phyloP scores from a whole-genome alignment of 2,113 vertebrate species.

The Aegotheles bennettii region DNA sequence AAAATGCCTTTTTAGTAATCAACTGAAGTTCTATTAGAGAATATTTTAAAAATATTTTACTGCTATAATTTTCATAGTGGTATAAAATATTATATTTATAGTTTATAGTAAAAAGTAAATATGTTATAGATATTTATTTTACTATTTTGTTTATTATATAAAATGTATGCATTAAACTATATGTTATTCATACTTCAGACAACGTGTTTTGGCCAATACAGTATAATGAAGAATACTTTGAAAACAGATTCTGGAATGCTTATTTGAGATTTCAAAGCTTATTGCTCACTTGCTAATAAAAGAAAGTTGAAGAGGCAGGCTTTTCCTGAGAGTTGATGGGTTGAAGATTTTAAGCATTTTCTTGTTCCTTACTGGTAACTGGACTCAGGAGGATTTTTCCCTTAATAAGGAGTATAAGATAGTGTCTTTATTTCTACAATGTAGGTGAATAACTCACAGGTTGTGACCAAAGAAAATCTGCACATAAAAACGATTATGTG shows the following conservation, averaged over 20 bases:
- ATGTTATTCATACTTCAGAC: background rate
- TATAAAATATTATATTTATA: background rate
- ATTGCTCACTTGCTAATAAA: background rate
- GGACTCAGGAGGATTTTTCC: background rate
- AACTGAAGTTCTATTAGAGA: background rate
- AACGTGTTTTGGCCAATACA: background rate
- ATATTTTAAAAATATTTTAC: background rate
- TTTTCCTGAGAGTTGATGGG: background rate
- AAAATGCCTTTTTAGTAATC: background rate
- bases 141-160: background rate
- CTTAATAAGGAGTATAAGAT: background rate
- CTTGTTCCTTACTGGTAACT: background rate
- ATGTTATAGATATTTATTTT: background rate
- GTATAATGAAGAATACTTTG: background rate
- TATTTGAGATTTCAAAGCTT: background rate
- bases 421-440: background rate
- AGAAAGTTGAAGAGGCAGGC: background rate
- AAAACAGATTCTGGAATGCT: background rate
- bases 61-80: background rate
- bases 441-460: background rate
- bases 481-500: rapidly evolving
- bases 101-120: background rate
- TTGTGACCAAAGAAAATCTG: background rate
- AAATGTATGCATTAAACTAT: background rate
- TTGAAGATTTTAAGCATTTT: background rate